Base-by-base conservation (phyloP, 92 coral and sea anemone genomes). In the Desmophyllum pertusum region DNA sequence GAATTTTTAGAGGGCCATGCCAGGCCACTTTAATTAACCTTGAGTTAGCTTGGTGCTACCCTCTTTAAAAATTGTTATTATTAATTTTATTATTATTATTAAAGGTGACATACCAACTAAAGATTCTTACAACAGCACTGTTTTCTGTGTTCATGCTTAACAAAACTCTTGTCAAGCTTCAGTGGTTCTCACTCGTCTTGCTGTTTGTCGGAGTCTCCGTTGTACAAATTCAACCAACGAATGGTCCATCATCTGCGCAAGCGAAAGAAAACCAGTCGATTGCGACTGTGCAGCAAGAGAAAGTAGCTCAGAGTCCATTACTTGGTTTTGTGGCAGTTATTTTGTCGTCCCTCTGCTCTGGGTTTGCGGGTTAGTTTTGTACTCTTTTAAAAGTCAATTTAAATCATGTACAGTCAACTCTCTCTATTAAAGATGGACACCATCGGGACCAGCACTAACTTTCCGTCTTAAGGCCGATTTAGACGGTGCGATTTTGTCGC, bases 71-170 rank as follows among this genome's bases (percentile, higher is more conserved):
- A n/a, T n/a, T n/a, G n/a, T n/a, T n/a, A n/a, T n/a, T n/a, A n/a
- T n/a, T n/a, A 33, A 63, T 64, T 0, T 10, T 39, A 18, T 52
- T 19, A 2, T 19, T 19, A 40, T 19, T 55, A 1, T 11, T 52
- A 9, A 84, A 96, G 99, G 99, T 97, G 59, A 92, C 97, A 8
- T 97, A 94, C 70, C 99, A 94, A 51, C 83, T 97, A 29, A 97
- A 97, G 73, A 94, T 97, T 75, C 94, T 97, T 30, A 94, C 99
- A 13, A 97, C 99, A 36, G 99, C 99, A 2, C 74, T 97, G 76
- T 88, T 97, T 74, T 97, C 99, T 36, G 99, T 97, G 25, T 59
- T 97, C 52, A 93, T 97, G 93, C 89, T 97, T 3, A 97, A 93
- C 61, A 97, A 90, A 83, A 84, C 86, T 4, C 96, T 97, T 18